phyloP scores from a whole-genome alignment of 2,113 vertebrate genomes.

The Sinocyclocheilus maitianheensis region DNA sequence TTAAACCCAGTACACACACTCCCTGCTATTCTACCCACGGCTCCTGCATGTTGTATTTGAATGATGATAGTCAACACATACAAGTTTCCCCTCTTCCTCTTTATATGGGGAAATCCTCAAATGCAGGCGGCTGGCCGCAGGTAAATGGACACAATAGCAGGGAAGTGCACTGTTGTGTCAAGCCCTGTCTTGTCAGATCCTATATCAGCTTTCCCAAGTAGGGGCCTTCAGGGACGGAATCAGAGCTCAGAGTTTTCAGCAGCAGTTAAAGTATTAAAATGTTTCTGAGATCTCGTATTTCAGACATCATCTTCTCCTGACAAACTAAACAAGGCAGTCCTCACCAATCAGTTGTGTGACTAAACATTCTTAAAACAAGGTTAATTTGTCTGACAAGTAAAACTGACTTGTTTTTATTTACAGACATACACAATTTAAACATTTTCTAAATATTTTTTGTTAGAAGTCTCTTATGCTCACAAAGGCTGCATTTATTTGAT shows the following conservation, averaged over 20 bases:
- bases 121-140: constrained; percentile 54
- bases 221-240: constrained; percentile 53
- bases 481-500: no score
- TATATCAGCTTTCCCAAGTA: constrained; percentile 67
- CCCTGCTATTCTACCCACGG: constrained; percentile 17
- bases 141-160: constrained; percentile 62
- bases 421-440: not conserved
- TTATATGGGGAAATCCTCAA: constrained; percentile 50
- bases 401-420: not conserved
- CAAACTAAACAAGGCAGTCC: not conserved
- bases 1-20: not conserved
- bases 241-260: constrained; percentile 65
- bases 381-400: not conserved
- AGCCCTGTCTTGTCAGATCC: constrained; percentile 71
- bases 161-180: constrained; percentile 62
- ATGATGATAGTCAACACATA: constrained; percentile 26
- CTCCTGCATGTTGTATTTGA: constrained; percentile 6
- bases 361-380: not conserved
- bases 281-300: constrained; percentile 1
- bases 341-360: not conserved
- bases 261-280: constrained; percentile 62
- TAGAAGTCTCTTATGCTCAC: no score
- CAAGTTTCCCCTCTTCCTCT: not conserved
- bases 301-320: constrained; percentile 6
- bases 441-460: no score